phyloP scores from a whole-genome alignment of 2,888 invertebrate genomes.

The Andrena chrysosceles region DNA sequence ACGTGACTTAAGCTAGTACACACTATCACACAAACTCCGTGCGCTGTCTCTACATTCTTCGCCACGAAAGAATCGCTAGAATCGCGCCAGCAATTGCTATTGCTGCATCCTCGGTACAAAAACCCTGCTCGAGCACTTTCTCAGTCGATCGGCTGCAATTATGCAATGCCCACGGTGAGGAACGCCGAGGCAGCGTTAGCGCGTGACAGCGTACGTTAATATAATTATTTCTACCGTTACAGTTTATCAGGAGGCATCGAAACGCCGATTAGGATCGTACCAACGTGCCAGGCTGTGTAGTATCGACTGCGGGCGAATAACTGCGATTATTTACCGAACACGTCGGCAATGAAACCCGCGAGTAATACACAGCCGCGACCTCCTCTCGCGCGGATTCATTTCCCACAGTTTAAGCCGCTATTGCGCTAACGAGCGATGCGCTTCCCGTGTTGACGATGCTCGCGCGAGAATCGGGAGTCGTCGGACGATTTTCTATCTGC shows the following conservation, averaged over 20 bases:
- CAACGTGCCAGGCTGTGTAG: not conserved
- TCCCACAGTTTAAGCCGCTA: conserved; percentile 54
- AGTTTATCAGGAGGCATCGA: conserved; percentile 54
- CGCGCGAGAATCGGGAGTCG: not conserved
- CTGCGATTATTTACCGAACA: conserved; percentile 50
- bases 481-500: not conserved
- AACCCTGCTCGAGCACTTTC: conserved; percentile 20
- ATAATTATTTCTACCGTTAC: conserved; percentile 49
- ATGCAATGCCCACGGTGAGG: conserved; percentile 26
- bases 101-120: not conserved
- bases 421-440: conserved; percentile 52
- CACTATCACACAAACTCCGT: too few relatives aligned
- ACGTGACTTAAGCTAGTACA: too few relatives aligned
- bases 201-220: conserved; percentile 27
- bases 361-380: conserved; percentile 30
- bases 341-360: conserved; percentile 31
- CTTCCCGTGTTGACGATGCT: conserved; percentile 47
- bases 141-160: conserved; percentile 37
- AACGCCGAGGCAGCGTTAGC: conserved; percentile 12
- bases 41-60: not conserved
- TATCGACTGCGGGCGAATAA: conserved; percentile 35
- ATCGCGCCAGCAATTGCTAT: not conserved
- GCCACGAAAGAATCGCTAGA: not conserved
- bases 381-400: conserved; percentile 39
- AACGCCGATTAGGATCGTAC: conserved; percentile 51